Evolutionary conservation across 2,113 vertebrate species (phyloP).

Genomic region (Cavia aperea): DNA sequence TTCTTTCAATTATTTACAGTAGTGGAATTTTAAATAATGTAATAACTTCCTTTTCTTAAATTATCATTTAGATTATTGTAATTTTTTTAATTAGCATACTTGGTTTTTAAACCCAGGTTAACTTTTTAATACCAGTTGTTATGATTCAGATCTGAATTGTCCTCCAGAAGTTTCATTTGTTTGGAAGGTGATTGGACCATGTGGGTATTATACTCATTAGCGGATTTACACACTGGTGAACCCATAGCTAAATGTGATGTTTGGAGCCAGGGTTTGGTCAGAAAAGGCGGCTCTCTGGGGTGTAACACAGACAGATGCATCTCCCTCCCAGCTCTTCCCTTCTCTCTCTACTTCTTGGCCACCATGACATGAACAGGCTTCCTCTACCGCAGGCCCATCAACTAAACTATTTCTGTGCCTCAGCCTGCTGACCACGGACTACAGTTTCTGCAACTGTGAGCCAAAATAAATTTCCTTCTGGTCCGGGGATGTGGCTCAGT

Average conservation of each 20-base stretch:
- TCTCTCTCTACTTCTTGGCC: background rate
- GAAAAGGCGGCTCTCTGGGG: background rate
- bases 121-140: background rate
- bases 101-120: slow-evolving; percentile 7
- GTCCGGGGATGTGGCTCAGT: too few relatives aligned
- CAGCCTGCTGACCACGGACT: background rate
- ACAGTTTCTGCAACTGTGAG: background rate
- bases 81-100: background rate
- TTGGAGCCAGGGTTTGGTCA: background rate
- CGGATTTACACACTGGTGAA: background rate
- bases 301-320: background rate
- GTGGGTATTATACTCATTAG: background rate
- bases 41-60: background rate
- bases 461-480: background rate
- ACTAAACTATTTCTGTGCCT: background rate
- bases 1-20: background rate
- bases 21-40: background rate
- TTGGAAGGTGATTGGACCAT: background rate
- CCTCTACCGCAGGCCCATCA: background rate
- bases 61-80: slow-evolving; percentile 5
- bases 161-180: background rate
- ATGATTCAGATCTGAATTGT: background rate
- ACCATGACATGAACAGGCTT: background rate
- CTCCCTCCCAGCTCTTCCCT: background rate
- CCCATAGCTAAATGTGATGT: background rate